Evolutionary conservation across 2,888 invertebrate genomes (phyloP), one percentile per base, ranked within the genome.

Genomic region (Loripinus fragilis): DNA sequence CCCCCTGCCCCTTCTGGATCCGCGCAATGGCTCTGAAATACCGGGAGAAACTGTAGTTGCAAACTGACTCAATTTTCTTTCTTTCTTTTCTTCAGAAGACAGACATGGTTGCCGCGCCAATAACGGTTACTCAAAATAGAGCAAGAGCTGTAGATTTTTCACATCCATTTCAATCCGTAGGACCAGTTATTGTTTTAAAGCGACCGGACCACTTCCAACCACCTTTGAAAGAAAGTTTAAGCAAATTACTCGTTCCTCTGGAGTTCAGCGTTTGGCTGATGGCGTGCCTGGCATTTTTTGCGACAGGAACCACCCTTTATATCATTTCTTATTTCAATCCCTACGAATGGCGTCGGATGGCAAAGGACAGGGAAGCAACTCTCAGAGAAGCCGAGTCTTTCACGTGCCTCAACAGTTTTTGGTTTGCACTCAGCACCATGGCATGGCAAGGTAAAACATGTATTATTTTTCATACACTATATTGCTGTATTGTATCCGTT

Each of bases 341-440:
- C 0, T 89, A 90, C 68, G 90, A 90, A 71, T 91, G 91, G 91
- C 78, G 91, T 30, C 80, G 86, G 20, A 86, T 90, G 87, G 78
- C 85, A 20, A 85, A 83, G 55, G 90, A 90, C 71, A 78, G 85
- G n/a, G 86, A 89, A 72, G 90, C 90, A 15, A 89, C 88, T 0
- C 30, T 86, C 0, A 78, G 90, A 23, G 91, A 91, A 71, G 87
- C 85, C 0, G 91, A 91, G 70, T 90, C 90, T 0, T 91, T 91
- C 76, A 89, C 88, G 2, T 91, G 91, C 48, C 73, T 87, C 52
- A 91, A 91, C 81, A 85, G 89, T 1, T 91, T 89, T 78, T 91
- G 90, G 89, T 91, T 90, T 68, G 80, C 85, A 0, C 68, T 90
- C 38, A 89, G 90, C 73, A 82, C 90, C 2, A 35, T 87, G 30